Evolutionary conservation across 92 coral and sea anemone species (phyloP), one percentile per base, ranked within the genome.

Genomic region (Porites cylindrica): DNA sequence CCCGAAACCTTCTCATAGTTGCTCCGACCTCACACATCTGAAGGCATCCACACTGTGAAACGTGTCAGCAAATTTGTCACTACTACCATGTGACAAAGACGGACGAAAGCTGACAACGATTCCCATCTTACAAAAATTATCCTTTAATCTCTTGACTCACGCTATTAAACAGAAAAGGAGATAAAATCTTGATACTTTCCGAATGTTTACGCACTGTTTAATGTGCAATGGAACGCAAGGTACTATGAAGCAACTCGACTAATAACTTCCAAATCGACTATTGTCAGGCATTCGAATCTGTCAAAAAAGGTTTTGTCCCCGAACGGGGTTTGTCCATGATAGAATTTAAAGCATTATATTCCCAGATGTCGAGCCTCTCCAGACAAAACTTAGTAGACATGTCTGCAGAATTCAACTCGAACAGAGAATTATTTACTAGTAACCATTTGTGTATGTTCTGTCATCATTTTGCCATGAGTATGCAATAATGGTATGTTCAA

Each of bases 391-490:
- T 10, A 56, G 17, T 56, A 56, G 86, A 70, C 78, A 59, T 59
- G 69, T 70, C 54, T 51, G 60, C 10, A 8, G 14, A 53, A 51
- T 20, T 51, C 20, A 4, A 59, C 47, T 17, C 47, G 29, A 78
- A 47, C 72, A n/a, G 38, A 43, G 26, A 18, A 9, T 53, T 75
- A 47, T 32, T 38, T 77, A 53, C 47, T 16, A 0, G 53, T 21
- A n/a, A 13, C 19, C 0, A 10, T 18, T 18, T 14, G 70, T 5
- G 52, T 21, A 11, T 67, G 43, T 61, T 52, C 74, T 61, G 51
- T 52, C 5, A 73, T 72, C 81, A 74, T n/a, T 43, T 51, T 83
- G 72, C 72, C 80, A 83, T 61, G n/a, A 59, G n/a, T 73, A 51
- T 17, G 18, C 62, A 63, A 83, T 75, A 83, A 75, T 51, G 51